Evolutionary conservation across 2,888 invertebrate species (phyloP), one percentile per base, ranked within the genome.

Genomic region (Notocelia uddmanniana): DNA sequence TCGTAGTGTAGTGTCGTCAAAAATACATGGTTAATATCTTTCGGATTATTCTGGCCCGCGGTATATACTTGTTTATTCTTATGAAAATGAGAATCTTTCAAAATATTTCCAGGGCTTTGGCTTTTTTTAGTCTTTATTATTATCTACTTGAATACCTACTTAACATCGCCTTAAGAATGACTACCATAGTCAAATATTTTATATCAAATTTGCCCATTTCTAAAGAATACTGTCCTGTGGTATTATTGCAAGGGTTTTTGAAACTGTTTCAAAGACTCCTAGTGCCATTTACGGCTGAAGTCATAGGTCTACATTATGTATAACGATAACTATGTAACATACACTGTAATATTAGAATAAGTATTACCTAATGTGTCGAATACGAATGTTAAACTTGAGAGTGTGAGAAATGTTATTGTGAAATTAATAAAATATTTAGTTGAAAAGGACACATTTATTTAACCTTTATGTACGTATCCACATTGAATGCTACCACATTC

Each of bases 291-390:
- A 78, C 77, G 85, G 85, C 83, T 84, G 69, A 82, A 86, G 88
- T 88, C 86, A 88, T 87, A 81, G 81, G 72, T 78, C 59, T 67
- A 71, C 80, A 73, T 78, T 78, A 76, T 81, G 79, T 76, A 75
- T 80, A 79, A 79, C 77, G 77, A 76, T 80, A 79, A 72, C 75
- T 52, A 75, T 82, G 78, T 81, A 82, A 80, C 79, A 79, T 83
- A 83, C 37, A 41, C 58, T 73, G 69, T 76, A 75, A 75, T 78
- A 74, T 82, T 85, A 86, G 82, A 83, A 85, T 91, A 89, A 90
- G 91, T 91, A 91, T 90, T 89, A 90, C 89, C 87, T 90, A 89
- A 85, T 88, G 88, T 87, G 86, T 64, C 75, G 73, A 74, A 74
- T 75, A 69, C 75, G 73, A 74, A 74, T 75, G 71, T 74, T 54